Base-by-base conservation (phyloP, 2,113 vertebrate genomes). In the Brachypodius melanocephalos region DNA sequence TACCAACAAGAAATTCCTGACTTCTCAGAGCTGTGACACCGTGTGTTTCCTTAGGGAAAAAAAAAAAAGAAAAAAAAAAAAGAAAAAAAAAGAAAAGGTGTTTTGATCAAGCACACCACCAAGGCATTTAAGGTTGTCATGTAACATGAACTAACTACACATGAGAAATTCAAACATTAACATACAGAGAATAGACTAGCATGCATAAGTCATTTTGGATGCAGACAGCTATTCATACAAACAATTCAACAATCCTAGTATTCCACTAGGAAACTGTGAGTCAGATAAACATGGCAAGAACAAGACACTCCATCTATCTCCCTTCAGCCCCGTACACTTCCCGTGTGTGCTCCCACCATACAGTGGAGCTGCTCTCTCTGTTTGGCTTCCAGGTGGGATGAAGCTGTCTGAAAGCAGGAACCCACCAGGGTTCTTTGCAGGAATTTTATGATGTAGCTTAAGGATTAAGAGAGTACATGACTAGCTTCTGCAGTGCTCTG, bases 311-410 rank as follows among this genome's bases (percentile, higher is more conserved):
- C 46, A 40, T 26, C 14, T 8, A 12, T 8, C 16, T 71, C 49
- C 46, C 55, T 46, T 24, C 0, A 3, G 28, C 9, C 55, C 36
- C 0, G 0, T 5, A 25, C 26, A 4, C 14, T 34, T 46, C n/a
- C 43, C 1, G 0, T 0, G 0, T 14, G 36, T 10, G 10, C 31
- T 61, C 55, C 51, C 78, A 82, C 34, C 65, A 46, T 0, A 0
- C 14, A 32, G 26, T 5, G 24, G 71, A 75, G 48, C 83, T 79
- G 66, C 58, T 65, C 49, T 21, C 43, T 51, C 58, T 28, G 17
- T 19, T 29, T 46, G 28, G 43, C 43, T 51, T 58, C 58, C 67
- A 79, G 58, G 66, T 61, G 54, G 69, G 71, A 68, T 5, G 55
- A 79, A 66, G 58, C 32, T 21, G 69, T 17, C 43, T 46, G 71